Evolutionary conservation across 92 coral and sea anemone species (phyloP).

Genomic region (Actinernus sp.): DNA sequence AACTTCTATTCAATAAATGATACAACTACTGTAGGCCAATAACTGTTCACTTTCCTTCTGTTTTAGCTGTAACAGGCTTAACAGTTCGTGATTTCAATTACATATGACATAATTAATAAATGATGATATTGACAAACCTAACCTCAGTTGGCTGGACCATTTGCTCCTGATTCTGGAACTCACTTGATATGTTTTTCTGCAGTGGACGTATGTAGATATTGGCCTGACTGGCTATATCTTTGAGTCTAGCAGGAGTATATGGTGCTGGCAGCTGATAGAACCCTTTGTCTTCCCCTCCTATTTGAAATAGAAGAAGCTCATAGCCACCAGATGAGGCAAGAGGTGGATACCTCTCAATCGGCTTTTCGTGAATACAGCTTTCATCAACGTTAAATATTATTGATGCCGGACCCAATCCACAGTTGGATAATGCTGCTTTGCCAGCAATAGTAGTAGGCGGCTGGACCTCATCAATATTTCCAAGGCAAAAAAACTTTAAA

Average conservation of each 20-base stretch:
- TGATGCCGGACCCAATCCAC: slow-evolving; percentile 44
- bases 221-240: slow-evolving; percentile 51
- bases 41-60: too few relatives aligned
- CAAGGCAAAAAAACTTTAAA: slow-evolving; percentile 45
- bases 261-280: slow-evolving; percentile 36
- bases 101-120: neutral
- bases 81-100: too few relatives aligned
- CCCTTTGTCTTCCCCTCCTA: slow-evolving; percentile 52
- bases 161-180: slow-evolving; percentile 2
- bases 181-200: slow-evolving; percentile 16
- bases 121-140: neutral
- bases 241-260: slow-evolving; percentile 34
- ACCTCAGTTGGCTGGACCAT: slow-evolving; percentile 2
- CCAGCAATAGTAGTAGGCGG: slow-evolving; percentile 39
- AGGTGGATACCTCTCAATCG: slow-evolving; percentile 27
- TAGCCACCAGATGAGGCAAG: slow-evolving; percentile 52
- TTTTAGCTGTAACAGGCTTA: too few relatives aligned
- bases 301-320: slow-evolving; percentile 37
- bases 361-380: slow-evolving; percentile 6
- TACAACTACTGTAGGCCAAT: too few relatives aligned
- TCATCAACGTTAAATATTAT: slow-evolving; percentile 33
- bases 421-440: slow-evolving; percentile 25
- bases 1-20: too few relatives aligned
- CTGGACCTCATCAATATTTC: slow-evolving; percentile 2
- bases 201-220: slow-evolving; percentile 36